A percentile compares a stretch with the other conserved stretches of the same genome.
Conservation (phyloP, 2,888 invertebrate genomes). For the Melieria picta region DNA sequence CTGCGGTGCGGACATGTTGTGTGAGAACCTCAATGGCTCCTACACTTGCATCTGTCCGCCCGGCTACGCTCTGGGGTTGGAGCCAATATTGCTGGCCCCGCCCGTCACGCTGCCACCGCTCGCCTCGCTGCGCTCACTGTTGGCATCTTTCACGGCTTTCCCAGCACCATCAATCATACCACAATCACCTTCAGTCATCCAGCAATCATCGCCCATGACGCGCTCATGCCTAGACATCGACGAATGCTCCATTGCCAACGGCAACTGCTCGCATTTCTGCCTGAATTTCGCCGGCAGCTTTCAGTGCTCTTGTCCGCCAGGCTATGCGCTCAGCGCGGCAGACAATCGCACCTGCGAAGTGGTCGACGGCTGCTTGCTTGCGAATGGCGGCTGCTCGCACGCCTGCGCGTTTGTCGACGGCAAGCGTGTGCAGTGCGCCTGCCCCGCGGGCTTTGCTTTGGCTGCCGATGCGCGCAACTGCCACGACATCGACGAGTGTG, state of each 20-base stretch:
- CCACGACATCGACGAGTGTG: constrained; percentile 69
- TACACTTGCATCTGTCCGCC: constrained; percentile 66
- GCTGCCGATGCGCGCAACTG: constrained; percentile 63
- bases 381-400: constrained; percentile 66
- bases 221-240: constrained; percentile 66
- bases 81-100: background rate
- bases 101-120: constrained; percentile 7
- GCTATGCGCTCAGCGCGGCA: constrained; percentile 48
- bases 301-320: constrained; percentile 59
- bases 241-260: constrained; percentile 64
- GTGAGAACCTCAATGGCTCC: constrained; percentile 64
- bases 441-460: constrained; percentile 69
- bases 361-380: constrained; percentile 68
- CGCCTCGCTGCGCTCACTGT: constrained; percentile 34
- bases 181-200: constrained; percentile 16
- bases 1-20: constrained; percentile 55
- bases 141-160: constrained; percentile 27
- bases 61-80: constrained; percentile 65
- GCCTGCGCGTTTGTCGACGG: constrained; percentile 62
- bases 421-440: constrained; percentile 68
- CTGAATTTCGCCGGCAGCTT: constrained; percentile 57
- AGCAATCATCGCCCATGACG: constrained; percentile 33
- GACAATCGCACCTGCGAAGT: constrained; percentile 62
- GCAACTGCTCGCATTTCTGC: constrained; percentile 68
- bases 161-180: constrained; percentile 40